Percentiles rank a stretch among this genome's conserved stretches.
These are phyloP conservation scores for Odontesthes bonariensis DNA, from an alignment of 2,113 vertebrate genomes.

Conservation along the genomic window DNA sequence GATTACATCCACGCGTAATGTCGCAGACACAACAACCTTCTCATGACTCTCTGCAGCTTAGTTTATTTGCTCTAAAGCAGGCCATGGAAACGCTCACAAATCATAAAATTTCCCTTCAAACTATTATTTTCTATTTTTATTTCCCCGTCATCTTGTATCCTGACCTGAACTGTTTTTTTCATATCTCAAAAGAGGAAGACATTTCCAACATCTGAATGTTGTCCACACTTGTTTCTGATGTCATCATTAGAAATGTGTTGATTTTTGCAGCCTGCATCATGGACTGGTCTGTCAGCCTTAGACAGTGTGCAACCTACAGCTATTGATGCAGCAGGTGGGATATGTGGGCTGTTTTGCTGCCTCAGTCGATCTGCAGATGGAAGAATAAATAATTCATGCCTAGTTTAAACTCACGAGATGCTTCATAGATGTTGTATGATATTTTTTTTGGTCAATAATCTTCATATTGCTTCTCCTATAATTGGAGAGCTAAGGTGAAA, in stretches of 20 bases:
- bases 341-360: constrained; percentile 9
- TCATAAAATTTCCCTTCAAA: too few species aligned
- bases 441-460: background rate
- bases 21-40: too few species aligned
- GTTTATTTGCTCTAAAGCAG: too few species aligned
- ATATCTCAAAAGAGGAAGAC: background rate
- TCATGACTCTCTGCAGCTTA: too few species aligned
- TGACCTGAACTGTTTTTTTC: background rate
- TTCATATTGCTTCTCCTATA: too few species aligned
- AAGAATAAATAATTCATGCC: constrained; percentile 24
- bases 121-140: background rate
- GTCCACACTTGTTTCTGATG: background rate
- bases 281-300: background rate
- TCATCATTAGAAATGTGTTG: background rate
- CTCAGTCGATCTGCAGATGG: background rate
- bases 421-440: too few species aligned
- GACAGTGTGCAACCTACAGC: background rate
- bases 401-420: background rate
- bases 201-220: background rate
- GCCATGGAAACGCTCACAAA: too few species aligned
- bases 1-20: too few species aligned
- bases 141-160: too few species aligned
- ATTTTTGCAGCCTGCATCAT: background rate
- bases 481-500: background rate
- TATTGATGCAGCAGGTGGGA: background rate